Percentiles rank a stretch among this genome's conserved stretches.
phyloP scores from a whole-genome alignment of 1,140 invertebrate species.

The Semibalanus balanoides region DNA sequence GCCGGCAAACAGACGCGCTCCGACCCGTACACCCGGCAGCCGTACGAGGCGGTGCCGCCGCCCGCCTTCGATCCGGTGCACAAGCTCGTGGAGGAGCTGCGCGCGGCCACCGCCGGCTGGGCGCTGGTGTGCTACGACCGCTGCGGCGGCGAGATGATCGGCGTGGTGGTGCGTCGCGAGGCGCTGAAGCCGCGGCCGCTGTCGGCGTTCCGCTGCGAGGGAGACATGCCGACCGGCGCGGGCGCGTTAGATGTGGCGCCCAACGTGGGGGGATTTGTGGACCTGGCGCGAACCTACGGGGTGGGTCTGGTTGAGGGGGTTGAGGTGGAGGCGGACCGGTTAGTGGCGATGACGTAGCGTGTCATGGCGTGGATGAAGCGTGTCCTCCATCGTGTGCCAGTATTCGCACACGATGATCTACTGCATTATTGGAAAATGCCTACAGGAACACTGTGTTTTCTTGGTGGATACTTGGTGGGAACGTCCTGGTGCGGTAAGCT shows the following conservation, averaged over 20 bases:
- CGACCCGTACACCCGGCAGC: neutral
- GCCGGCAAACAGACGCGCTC: neutral
- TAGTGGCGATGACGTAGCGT: neutral
- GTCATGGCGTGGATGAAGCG: too few species aligned
- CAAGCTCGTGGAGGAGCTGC: conserved; percentile 5
- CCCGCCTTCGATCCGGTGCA: conserved; percentile 25
- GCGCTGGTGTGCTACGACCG: neutral
- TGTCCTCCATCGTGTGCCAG: too few species aligned
- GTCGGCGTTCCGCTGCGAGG: neutral
- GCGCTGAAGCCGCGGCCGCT: neutral
- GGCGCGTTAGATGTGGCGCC: neutral
- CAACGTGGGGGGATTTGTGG: neutral
- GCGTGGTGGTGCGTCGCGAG: neutral
- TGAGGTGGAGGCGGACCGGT: neutral
- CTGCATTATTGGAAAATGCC: too few species aligned
- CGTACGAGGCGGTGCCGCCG: conserved; percentile 3
- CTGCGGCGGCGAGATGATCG: neutral
- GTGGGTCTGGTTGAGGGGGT: neutral
- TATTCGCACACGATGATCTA: too few species aligned
- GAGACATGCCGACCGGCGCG: neutral
- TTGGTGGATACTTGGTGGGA: too few species aligned
- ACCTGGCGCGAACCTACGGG: neutral
- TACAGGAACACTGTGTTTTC: too few species aligned
- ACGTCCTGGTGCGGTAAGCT: too few species aligned
- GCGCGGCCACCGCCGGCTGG: neutral